These are phyloP conservation scores for Heliconius ethilla DNA, from an alignment of 2,888 invertebrate genomes.

Conservation along the genomic window DNA sequence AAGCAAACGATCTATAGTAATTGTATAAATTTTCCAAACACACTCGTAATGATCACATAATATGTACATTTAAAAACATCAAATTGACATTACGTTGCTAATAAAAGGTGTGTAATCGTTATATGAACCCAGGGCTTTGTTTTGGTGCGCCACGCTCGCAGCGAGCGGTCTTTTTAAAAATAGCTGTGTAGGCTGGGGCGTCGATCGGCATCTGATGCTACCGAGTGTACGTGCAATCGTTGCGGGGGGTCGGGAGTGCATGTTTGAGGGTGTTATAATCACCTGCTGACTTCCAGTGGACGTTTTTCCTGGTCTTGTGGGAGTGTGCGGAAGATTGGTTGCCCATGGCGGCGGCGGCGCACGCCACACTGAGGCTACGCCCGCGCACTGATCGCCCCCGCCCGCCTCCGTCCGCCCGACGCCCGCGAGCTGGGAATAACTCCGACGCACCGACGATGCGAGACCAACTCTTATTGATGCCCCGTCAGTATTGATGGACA, in stretches of 20 bases:
- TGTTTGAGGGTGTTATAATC: conserved; percentile 57
- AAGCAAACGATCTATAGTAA: conserved; percentile 21
- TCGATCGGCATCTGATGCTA: conserved; percentile 47
- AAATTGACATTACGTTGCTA: conserved; percentile 56
- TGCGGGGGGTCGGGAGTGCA: conserved; percentile 42
- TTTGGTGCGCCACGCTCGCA: conserved; percentile 80
- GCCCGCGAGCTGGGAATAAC: conserved; percentile 71
- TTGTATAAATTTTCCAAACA: not conserved
- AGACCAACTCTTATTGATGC: conserved; percentile 66
- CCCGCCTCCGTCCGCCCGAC: conserved; percentile 52
- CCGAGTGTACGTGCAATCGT: conserved; percentile 40
- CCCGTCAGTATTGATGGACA: conserved; percentile 55
- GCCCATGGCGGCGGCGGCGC: conserved; percentile 81
- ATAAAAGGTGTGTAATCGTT: conserved; percentile 77
- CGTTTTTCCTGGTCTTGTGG: conserved; percentile 86
- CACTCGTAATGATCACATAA: not conserved
- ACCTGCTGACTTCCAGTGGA: conserved; percentile 94
- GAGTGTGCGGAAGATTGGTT: conserved; percentile 78
- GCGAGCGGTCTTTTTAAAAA: conserved; percentile 76
- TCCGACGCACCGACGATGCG: conserved; percentile 65
- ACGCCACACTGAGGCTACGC: conserved; percentile 74
- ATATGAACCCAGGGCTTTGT: conserved; percentile 77
- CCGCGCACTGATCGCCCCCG: conserved; percentile 57
- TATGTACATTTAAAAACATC: conserved; percentile 13
- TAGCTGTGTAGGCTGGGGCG: conserved; percentile 65